These are phyloP conservation scores for Oxygymnocypris stewartii DNA, from an alignment of 2,113 vertebrate species.

Conservation along the genomic window DNA sequence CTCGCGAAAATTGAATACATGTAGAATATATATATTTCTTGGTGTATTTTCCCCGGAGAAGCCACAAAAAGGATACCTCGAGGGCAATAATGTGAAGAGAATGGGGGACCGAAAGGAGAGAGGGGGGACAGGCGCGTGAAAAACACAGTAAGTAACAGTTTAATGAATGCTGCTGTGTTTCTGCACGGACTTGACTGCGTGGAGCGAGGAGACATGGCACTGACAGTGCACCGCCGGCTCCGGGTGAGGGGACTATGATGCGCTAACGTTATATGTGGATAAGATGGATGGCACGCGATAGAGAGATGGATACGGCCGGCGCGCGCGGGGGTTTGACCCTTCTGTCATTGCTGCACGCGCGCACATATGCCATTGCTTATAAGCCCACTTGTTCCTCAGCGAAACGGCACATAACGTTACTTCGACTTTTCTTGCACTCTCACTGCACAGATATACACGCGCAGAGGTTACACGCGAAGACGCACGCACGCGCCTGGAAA, in stretches of 20 bases:
- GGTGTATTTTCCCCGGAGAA: slow-evolving; percentile 73
- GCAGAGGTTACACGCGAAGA: too few species aligned
- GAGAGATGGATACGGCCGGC: slow-evolving; percentile 67
- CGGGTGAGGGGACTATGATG: slow-evolving; percentile 70
- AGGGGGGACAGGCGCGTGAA: slow-evolving; percentile 81
- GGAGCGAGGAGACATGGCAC: slow-evolving; percentile 68
- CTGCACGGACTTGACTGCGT: slow-evolving; percentile 51
- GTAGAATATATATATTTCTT: slow-evolving; percentile 76
- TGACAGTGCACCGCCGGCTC: slow-evolving; percentile 66
- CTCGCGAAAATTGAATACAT: slow-evolving; percentile 80
- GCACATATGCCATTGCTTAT: slow-evolving; percentile 64
- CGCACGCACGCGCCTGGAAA: slow-evolving; percentile 36
- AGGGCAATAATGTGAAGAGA: slow-evolving; percentile 79
- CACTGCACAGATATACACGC: slow-evolving; percentile 11
- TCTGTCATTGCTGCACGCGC: slow-evolving; percentile 82
- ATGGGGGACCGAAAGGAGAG: slow-evolving; percentile 79
- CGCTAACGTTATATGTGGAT: slow-evolving; percentile 56
- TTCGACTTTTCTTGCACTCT: slow-evolving; percentile 47
- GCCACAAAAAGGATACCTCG: slow-evolving; percentile 78
- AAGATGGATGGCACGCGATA: slow-evolving; percentile 67
- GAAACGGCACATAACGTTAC: slow-evolving; percentile 20
- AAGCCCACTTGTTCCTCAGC: slow-evolving; percentile 38
- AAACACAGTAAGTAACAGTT: slow-evolving; percentile 77
- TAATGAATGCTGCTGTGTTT: slow-evolving; percentile 64
- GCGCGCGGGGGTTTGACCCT: slow-evolving; percentile 79